Evolutionary conservation across 1,140 invertebrate genomes (phyloP).

Genomic region (Luehdorfia chinensis): DNA sequence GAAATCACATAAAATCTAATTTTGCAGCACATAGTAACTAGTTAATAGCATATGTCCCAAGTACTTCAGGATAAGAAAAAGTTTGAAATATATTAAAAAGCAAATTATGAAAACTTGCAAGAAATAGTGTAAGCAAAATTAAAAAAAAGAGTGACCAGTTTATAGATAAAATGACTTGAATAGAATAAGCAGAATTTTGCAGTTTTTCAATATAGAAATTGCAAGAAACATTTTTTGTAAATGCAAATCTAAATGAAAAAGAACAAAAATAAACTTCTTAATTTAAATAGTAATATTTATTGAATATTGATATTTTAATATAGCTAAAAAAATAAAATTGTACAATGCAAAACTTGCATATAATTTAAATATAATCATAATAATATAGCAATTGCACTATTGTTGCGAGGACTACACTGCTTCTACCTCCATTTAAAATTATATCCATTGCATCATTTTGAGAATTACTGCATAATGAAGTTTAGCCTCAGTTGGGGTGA

Average conservation of each 20-base stretch:
- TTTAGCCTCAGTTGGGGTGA: conserved; percentile 61
- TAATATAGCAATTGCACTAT: conserved; percentile 74
- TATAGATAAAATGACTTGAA: conserved; percentile 17
- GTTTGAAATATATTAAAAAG: conserved; percentile 21
- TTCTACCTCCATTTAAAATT: conserved; percentile 58
- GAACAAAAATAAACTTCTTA: conserved; percentile 69
- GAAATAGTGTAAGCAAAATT: conserved; percentile 18
- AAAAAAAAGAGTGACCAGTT: conserved; percentile 14
- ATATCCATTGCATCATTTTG: conserved; percentile 43
- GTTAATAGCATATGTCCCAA: conserved; percentile 42
- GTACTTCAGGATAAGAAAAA: conserved; percentile 27
- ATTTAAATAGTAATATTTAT: conserved; percentile 72
- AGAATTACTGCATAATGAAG: conserved; percentile 48
- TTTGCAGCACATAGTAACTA: conserved; percentile 46
- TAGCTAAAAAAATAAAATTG: conserved; percentile 75
- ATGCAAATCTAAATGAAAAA: conserved; percentile 45
- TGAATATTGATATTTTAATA: conserved; percentile 73
- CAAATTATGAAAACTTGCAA: conserved; percentile 19
- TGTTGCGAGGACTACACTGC: conserved; percentile 73
- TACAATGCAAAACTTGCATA: conserved; percentile 73
- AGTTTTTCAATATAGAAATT: conserved; percentile 18
- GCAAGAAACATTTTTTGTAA: conserved; percentile 40
- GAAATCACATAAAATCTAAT: conserved; percentile 52
- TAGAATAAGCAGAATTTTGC: conserved; percentile 17
- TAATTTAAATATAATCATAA: conserved; percentile 62